phyloP scores from a whole-genome alignment of 2,888 invertebrate species.

The Pantelozetes paolii region DNA sequence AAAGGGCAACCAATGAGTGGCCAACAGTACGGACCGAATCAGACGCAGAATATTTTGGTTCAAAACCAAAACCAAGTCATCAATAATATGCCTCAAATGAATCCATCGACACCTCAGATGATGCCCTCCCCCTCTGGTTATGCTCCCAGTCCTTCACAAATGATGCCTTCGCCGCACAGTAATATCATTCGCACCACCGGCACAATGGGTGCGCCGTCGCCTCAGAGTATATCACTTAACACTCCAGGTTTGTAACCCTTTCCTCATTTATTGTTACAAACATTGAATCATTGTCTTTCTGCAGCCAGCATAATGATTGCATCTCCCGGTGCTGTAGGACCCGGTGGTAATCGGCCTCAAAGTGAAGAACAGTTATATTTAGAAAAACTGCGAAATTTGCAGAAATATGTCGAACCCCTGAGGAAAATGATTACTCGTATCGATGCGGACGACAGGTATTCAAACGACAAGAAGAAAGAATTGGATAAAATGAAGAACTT shows the following conservation, averaged over 20 bases:
- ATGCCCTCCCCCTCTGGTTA: conserved; percentile 45
- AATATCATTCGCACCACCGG: not conserved
- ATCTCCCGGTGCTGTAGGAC: conserved; percentile 19
- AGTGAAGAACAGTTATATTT: conserved; percentile 81
- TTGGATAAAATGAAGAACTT: conserved; percentile 91
- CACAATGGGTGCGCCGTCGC: conserved; percentile 35
- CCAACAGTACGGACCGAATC: not conserved
- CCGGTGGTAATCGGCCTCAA: conserved; percentile 8
- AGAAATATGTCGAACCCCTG: conserved; percentile 88
- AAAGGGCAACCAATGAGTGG: conserved; percentile 17
- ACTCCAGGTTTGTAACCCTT: conserved; percentile 16
- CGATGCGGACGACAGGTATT: conserved; percentile 52
- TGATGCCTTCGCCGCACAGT: conserved; percentile 22
- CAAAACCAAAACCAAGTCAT: conserved; percentile 10
- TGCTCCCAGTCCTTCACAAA: conserved; percentile 39
- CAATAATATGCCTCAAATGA: not conserved
- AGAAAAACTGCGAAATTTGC: conserved; percentile 86
- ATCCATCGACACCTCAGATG: conserved; percentile 44
- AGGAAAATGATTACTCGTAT: conserved; percentile 73
- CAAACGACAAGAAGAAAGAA: conserved; percentile 72
- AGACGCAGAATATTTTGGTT: not conserved
- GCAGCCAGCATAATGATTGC: conserved; percentile 30
- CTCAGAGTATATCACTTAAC: conserved; percentile 29
- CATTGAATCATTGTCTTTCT: not conserved
- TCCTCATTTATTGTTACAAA: not conserved